Percentiles rank a stretch among this genome's conserved stretches.
Evolutionary conservation across 35 echinoderm and acorn worm genomes (phyloP).

Genomic region (Amphiura filiformis): DNA sequence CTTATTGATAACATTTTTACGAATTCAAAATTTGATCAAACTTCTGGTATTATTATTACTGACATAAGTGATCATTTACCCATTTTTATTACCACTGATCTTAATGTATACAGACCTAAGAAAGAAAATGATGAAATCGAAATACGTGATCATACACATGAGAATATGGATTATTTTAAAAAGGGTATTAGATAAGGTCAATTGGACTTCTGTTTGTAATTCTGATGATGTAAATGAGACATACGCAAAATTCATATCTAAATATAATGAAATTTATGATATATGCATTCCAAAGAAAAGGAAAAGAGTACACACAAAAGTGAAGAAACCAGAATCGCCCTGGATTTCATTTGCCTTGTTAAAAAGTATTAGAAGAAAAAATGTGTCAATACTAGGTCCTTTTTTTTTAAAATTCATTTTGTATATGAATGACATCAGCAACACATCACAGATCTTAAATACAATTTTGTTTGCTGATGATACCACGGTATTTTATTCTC

Average conservation of each 20-base stretch:
- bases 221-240: not conserved
- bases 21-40: not conserved
- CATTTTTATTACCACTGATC: not conserved
- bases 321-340: not conserved
- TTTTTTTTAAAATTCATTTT: too few relatives aligned
- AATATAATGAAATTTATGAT: constrained; percentile 3
- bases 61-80: not conserved
- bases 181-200: not conserved
- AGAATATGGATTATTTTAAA: not conserved
- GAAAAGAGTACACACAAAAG: not conserved
- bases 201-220: not conserved
- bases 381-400: too few relatives aligned
- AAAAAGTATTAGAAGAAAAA: not conserved
- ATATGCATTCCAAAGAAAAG: not conserved
- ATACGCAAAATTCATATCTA: not conserved
- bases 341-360: not conserved
- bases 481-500: too few relatives aligned
- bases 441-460: too few relatives aligned
- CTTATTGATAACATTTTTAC: not conserved
- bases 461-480: too few relatives aligned
- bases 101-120: not conserved
- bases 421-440: too few relatives aligned
- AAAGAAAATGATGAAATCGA: not conserved
- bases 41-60: not conserved
- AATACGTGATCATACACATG: not conserved